A percentile compares a stretch with the other conserved stretches of the same genome.
Evolutionary conservation across 1,140 invertebrate species (phyloP).

Genomic region (Hesperophylax magnus): DNA sequence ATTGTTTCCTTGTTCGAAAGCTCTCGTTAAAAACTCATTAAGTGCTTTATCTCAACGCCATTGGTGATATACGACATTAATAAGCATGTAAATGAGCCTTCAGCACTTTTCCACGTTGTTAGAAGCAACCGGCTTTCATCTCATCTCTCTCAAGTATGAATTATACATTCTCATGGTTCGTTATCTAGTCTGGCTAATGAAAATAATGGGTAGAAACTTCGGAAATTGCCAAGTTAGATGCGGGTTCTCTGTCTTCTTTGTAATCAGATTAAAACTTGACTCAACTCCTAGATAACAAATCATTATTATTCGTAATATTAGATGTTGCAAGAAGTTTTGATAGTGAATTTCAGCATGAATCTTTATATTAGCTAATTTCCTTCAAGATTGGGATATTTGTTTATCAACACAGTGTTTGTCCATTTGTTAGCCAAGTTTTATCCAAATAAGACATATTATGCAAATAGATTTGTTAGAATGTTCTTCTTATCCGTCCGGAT

Average conservation of each 20-base stretch:
- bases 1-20: too few species aligned
- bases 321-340: background rate
- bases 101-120: background rate
- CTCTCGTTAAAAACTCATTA: too few species aligned
- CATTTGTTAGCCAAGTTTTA: too few species aligned
- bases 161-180: background rate
- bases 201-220: conserved; percentile 1
- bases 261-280: background rate
- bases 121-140: background rate
- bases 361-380: background rate
- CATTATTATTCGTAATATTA: background rate
- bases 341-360: background rate
- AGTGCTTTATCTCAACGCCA: too few species aligned
- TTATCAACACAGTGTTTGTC: too few species aligned
- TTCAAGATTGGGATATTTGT: too few species aligned
- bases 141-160: background rate
- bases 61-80: background rate
- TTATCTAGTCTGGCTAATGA: background rate
- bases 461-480: too few species aligned
- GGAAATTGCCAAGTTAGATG: background rate
- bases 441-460: too few species aligned
- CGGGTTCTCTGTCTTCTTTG: background rate
- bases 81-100: background rate
- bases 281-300: background rate
- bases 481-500: too few species aligned